phyloP scores from a whole-genome alignment of 1,140 invertebrate species.

The Pollicipes pollicipes region DNA sequence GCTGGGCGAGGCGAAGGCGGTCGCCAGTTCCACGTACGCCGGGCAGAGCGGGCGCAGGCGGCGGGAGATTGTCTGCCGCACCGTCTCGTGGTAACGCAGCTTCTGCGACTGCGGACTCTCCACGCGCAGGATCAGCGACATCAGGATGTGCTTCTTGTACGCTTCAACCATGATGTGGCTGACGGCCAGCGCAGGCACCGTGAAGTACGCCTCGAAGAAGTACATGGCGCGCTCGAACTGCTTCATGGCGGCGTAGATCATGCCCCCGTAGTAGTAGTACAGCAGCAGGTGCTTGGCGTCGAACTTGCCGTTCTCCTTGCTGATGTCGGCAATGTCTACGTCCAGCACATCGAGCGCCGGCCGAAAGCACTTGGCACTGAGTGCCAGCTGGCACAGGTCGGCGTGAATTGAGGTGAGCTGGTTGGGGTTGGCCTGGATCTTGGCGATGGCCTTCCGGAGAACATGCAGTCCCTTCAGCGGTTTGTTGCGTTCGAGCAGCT shows the following conservation, averaged over 20 bases:
- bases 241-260: conserved; percentile 85
- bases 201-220: conserved; percentile 86
- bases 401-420: conserved; percentile 86
- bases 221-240: conserved; percentile 82
- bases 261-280: conserved; percentile 94
- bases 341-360: conserved; percentile 75
- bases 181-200: conserved; percentile 76
- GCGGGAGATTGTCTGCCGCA: conserved; percentile 42
- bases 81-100: conserved; percentile 59
- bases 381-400: conserved; percentile 78
- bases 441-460: conserved; percentile 63
- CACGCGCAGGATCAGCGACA: conserved; percentile 77
- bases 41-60: conserved; percentile 80
- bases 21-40: conserved; percentile 77
- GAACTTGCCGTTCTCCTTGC: conserved; percentile 61
- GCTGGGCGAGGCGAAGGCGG: conserved; percentile 54
- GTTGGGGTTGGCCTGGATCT: conserved; percentile 66
- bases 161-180: conserved; percentile 93
- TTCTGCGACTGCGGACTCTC: conserved; percentile 55
- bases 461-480: conserved; percentile 69
- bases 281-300: conserved; percentile 82
- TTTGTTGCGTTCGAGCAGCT: conserved; percentile 52
- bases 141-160: conserved; percentile 88
- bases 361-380: conserved; percentile 79
- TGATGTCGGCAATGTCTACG: conserved; percentile 77